phyloP scores from a whole-genome alignment of 1,140 invertebrate genomes.

The Tribolium madens region DNA sequence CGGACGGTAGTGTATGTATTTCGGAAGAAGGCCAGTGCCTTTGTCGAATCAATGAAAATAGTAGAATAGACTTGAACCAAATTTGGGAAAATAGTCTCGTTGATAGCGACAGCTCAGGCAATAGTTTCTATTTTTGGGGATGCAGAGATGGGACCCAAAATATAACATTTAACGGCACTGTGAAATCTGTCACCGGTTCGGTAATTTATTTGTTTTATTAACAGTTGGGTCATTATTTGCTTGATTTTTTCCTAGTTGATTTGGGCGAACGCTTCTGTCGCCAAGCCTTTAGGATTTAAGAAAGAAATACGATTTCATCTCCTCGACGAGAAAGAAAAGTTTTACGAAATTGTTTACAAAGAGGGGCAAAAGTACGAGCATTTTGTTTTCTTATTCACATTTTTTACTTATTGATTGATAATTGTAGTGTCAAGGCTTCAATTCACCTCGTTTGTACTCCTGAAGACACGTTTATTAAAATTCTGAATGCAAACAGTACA shows the following conservation, averaged over 20 bases:
- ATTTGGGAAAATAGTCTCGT: conserved; percentile 11
- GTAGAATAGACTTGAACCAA: conserved; percentile 42
- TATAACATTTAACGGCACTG: background rate
- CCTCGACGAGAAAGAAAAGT: background rate
- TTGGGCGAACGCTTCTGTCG: background rate
- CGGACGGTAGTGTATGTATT: conserved; percentile 24
- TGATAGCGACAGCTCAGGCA: conserved; percentile 21
- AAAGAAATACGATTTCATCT: background rate
- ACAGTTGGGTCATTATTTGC: background rate
- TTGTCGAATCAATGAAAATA: conserved; percentile 49
- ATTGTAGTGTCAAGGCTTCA: conserved; percentile 26
- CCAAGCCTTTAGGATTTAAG: background rate
- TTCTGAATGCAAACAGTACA: conserved; percentile 40
- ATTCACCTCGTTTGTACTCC: conserved; percentile 41
- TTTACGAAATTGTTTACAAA: conserved; percentile 10
- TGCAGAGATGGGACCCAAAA: conserved; percentile 42
- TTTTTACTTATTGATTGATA: background rate
- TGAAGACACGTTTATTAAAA: conserved; percentile 39
- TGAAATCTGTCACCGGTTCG: conserved; percentile 4
- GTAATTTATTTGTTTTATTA: conserved; percentile 8
- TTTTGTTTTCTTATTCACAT: no score
- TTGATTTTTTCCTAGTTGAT: background rate
- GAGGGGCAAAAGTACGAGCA: background rate
- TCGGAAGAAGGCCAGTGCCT: conserved; percentile 34
- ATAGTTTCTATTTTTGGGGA: conserved; percentile 52